Base-by-base conservation (phyloP, 1,140 invertebrate genomes). In the Brachionus sp. region DNA sequence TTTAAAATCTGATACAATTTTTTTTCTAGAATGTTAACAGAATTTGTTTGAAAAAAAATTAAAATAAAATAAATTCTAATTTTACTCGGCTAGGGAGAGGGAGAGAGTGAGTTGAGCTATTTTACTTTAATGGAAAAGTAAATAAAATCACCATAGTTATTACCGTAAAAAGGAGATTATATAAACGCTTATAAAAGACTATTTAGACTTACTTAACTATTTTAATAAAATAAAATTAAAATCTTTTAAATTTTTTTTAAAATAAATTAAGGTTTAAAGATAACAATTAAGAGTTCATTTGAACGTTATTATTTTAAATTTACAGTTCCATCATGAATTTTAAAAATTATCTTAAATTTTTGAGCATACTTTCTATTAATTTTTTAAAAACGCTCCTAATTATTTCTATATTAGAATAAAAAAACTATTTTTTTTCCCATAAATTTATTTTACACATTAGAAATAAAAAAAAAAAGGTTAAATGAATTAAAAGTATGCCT, bases 111-210 rank as follows among this genome's bases (percentile, higher is more conserved):
- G 19, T 19, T 5, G n/a, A 19, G 19, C 19, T 9, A 57, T 16
- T 25, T 57, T 57, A 23, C 16, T 16, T 16, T 53, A 16, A 16
- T 19, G 50, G 50, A 57, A 57, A 57, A 57, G 50, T 57, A 57
- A 57, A 57, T 57, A 57, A 25, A 57, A 57, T 57, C n/a, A 57
- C 50, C 50, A 57, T 57, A 57, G 50, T 57, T 57, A 57, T 57
- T 7, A 57, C 50, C 50, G n/a, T 57, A 57, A 7, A 23, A 25
- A 57, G 5, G 9, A 25, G 50, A 57, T 57, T 57, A 57, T 19
- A 57, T 57, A 57, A 57, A 57, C 50, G 19, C 3, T 57, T 4
- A 57, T 23, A 19, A 57, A 19, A 57, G 9, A 57, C 44, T 50
- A 50, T 9, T 23, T 57, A 29, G 29, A 29, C 29, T 29, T 29